Evolutionary conservation across 2,888 invertebrate species (phyloP).

Genomic region (Stenurella melanura): DNA sequence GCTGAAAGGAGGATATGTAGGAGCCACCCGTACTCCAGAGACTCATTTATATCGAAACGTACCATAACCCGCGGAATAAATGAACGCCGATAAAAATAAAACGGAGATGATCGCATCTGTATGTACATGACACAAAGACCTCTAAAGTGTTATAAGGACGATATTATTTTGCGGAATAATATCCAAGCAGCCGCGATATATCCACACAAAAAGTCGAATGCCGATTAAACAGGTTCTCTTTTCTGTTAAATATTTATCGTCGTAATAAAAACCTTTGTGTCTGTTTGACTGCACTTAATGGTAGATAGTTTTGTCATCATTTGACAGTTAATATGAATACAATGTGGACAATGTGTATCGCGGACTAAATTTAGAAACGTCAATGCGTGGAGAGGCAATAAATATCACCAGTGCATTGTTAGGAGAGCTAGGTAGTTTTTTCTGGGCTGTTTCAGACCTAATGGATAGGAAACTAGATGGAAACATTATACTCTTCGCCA

Average conservation of each 20-base stretch:
- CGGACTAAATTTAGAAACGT: slow-evolving; percentile 38
- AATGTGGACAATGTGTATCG: slow-evolving; percentile 49
- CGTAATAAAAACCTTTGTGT: slow-evolving; percentile 57
- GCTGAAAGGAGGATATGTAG: too few species aligned
- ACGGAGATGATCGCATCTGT: slow-evolving; percentile 20
- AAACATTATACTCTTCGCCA: too few species aligned
- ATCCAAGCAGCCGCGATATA: slow-evolving; percentile 47
- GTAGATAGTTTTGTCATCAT: slow-evolving; percentile 56
- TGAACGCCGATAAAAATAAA: slow-evolving; percentile 39
- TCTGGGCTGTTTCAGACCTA: slow-evolving; percentile 37
- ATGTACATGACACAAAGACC: slow-evolving; percentile 50
- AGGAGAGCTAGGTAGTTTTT: slow-evolving; percentile 27
- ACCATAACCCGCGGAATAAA: slow-evolving; percentile 28
- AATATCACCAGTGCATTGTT: slow-evolving; percentile 33
- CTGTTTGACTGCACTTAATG: slow-evolving; percentile 52
- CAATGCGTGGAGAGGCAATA: slow-evolving; percentile 28
- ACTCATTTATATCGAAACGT: background rate
- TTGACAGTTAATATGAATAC: slow-evolving; percentile 54
- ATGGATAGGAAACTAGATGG: slow-evolving; percentile 44
- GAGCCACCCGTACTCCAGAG: too few species aligned
- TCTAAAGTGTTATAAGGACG: slow-evolving; percentile 56
- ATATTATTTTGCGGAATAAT: slow-evolving; percentile 56
- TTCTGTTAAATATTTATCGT: slow-evolving; percentile 58
- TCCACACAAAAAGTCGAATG: slow-evolving; percentile 45
- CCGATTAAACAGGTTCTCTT: slow-evolving; percentile 56